Evolutionary conservation across 2,888 invertebrate species (phyloP), one percentile per base, ranked within the genome.

Genomic region (Linnaemya vulpina): DNA sequence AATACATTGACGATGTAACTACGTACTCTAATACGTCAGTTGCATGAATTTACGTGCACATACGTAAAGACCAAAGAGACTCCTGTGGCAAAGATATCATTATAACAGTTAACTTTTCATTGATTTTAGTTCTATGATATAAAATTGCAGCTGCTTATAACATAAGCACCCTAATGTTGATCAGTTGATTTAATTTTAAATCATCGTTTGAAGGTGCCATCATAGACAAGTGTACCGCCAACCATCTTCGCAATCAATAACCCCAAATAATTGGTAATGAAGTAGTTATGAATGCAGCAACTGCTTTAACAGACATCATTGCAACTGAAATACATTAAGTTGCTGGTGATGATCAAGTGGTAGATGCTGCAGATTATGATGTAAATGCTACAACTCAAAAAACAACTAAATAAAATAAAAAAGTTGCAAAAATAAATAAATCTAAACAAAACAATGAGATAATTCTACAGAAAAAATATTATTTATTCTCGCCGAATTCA

Each of bases 151-250:
- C 30, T 30, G 2, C 30, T 5, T 30, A 30, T 30, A 30, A 5
- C 30, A 5, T 3, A 30, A 5, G 1, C 15, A 11, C 13, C 43
- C 43, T 43, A 13, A 43, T 43, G 4, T 9, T 3, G 8, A 15
- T 30, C 63, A 22, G 63, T 63, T 74, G 74, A 68, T 74, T 80
- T 67, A 68, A 60, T 53, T 74, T 81, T 74, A 46, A 81, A 75
- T 68, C 75, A 53, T 71, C 30, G 30, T 68, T 74, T 68, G 40
- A 40, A 22, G 49, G 35, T 67, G 58, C 20, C 49, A 60, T 49
- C 49, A 63, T 46, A 15, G 38, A 43, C 13, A 76, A 40, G 67
- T 49, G 46, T 10, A 22, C 35, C 11, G 49, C n/a, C 55, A 49
- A 40, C 38, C 46, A 63, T 51, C 46, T 20, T 40, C 38, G 35